Evolutionary conservation across 2,888 invertebrate genomes (phyloP), one percentile per base, ranked within the genome.

Genomic region (Hydropsyche betteni): DNA sequence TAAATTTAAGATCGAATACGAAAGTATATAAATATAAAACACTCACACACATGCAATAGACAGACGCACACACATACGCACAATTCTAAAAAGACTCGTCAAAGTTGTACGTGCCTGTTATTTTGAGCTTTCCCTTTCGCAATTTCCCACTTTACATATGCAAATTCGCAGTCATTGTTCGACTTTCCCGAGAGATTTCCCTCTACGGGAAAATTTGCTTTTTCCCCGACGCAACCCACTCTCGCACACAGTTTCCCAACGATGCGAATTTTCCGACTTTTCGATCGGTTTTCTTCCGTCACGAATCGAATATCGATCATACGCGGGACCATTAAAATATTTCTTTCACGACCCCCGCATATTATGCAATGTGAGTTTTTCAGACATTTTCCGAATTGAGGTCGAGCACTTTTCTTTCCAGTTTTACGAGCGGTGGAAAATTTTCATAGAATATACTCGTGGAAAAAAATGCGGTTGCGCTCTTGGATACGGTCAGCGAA

Each of bases 41-140:
- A 69, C 14, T 44, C 2, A 69, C 24, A 69, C 24, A 69, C 16
- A 50, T 50, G 14, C 51, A 69, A 44, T 10, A 50, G 12, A 50
- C 24, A 69, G 12, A n/a, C 14, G n/a, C n/a, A 44, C n/a, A 38
- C n/a, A 36, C 38, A 16, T 50, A 44, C 24, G 24, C 44, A 69
- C 51, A 50, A 44, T 44, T 44, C 44, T 44, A 44, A 64, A 64
- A 36, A 36, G 64, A 64, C 64, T 64, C 64, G 64, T 64, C 64
- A 64, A 64, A 64, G 64, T 64, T 64, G 64, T 64, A 64, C 64
- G 64, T 64, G 64, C 64, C 64, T 64, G 64, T 64, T 64, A 64
- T 64, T 64, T 64, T 36, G 64, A 64, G 64, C 64, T 36, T 64
- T 64, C 64, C 64, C 64, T 64, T 64, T 36, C 64, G 64, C 64